Conservation (phyloP, 2,888 invertebrate genomes). For the Leptinotarsa juncta region DNA sequence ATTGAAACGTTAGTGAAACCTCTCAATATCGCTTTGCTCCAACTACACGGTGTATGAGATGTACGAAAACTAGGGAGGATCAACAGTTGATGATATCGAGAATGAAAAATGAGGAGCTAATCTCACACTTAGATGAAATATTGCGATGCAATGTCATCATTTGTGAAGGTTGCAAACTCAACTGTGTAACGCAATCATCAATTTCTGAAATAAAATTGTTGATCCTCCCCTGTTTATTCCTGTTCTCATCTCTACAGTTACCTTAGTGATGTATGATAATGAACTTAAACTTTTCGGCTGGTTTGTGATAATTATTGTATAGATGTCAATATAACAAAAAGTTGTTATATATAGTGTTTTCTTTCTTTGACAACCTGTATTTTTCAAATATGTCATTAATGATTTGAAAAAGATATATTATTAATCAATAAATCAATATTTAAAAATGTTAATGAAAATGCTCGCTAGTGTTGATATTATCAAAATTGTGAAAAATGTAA, state of each 20-base stretch:
- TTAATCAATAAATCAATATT: too few species aligned
- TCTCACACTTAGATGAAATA: too few species aligned
- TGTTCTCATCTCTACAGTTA: background rate
- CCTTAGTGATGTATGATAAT: background rate
- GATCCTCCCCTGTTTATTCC: background rate
- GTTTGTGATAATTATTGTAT: constrained; percentile 15
- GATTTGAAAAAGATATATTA: too few species aligned
- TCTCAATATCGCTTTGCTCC: background rate
- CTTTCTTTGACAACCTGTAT: background rate
- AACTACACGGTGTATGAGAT: background rate
- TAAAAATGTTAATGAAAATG: too few species aligned
- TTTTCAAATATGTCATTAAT: too few species aligned
- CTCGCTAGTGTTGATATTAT: too few species aligned
- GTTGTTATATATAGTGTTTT: background rate
- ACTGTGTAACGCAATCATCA: background rate
- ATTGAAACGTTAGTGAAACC: background rate
- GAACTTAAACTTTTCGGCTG: background rate
- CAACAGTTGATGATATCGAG: background rate
- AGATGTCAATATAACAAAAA: constrained; percentile 10
- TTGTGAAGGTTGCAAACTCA: too few species aligned
- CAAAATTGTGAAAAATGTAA: too few species aligned
- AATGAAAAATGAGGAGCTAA: too few species aligned
- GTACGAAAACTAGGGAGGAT: background rate
- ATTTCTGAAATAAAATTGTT: background rate
- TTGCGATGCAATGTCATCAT: too few species aligned